Evolutionary conservation across 1,140 invertebrate genomes (phyloP).

Genomic region (Pogonomyrmex barbatus): DNA sequence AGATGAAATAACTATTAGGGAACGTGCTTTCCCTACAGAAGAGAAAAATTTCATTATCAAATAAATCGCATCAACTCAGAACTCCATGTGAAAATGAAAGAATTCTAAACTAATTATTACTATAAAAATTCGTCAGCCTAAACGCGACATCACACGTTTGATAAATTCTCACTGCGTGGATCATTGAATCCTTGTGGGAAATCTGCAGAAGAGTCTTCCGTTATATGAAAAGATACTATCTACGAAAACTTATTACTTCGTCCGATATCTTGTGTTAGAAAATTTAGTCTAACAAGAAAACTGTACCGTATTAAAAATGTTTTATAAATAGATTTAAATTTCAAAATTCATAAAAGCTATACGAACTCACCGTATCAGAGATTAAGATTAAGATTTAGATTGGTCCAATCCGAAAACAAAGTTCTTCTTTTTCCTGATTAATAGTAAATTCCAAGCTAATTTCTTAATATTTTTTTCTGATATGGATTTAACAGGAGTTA

Average conservation of each 20-base stretch:
- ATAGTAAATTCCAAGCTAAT: too few species aligned
- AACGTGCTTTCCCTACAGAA: slow-evolving; percentile 3
- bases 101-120: not conserved
- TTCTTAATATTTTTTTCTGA: too few species aligned
- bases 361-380: not conserved
- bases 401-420: too few species aligned
- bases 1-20: not conserved
- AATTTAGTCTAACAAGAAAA: not conserved
- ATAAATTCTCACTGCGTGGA: not conserved
- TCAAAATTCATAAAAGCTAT: too few species aligned
- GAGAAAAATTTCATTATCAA: slow-evolving; percentile 42
- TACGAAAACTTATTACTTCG: not conserved
- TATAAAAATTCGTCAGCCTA: not conserved
- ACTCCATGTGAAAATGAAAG: slow-evolving; percentile 14
- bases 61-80: slow-evolving; percentile 22
- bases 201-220: not conserved
- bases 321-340: not conserved
- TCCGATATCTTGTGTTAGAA: not conserved
- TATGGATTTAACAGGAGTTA: too few species aligned
- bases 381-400: not conserved
- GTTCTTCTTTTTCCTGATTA: too few species aligned
- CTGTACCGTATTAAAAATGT: not conserved
- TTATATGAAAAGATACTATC: not conserved
- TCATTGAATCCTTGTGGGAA: not conserved
- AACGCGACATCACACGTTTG: not conserved